phyloP scores from a whole-genome alignment of 2,113 vertebrate species.

The Siphamia tubifer region DNA sequence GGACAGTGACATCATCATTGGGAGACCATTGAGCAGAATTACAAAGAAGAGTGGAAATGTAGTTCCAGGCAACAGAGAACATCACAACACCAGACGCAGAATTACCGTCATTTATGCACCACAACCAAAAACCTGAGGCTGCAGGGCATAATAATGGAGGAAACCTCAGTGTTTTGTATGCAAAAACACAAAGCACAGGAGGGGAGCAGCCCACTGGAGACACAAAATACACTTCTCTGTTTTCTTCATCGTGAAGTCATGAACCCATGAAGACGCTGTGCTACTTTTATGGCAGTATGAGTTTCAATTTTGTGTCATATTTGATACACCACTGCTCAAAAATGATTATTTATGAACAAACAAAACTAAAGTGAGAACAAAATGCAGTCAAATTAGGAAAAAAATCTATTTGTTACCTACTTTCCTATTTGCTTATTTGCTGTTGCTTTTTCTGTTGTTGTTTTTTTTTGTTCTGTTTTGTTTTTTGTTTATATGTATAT shows the following conservation, averaged over 20 bases:
- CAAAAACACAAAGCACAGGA: not conserved
- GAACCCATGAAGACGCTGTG: not conserved
- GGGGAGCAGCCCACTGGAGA: not conserved
- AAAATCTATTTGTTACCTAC: too few species aligned
- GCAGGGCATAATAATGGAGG: not conserved
- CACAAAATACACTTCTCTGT: not conserved
- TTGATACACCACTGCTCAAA: too few species aligned
- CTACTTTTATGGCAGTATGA: too few species aligned
- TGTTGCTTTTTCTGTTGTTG: too few species aligned
- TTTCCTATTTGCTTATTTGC: too few species aligned
- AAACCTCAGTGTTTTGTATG: too few species aligned
- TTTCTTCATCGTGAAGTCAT: constrained; percentile 8
- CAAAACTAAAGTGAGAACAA: too few species aligned
- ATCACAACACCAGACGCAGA: constrained; percentile 10
- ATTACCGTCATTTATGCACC: constrained; percentile 10
- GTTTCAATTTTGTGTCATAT: too few species aligned
- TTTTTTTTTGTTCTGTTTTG: too few species aligned
- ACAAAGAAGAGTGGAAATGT: constrained; percentile 37
- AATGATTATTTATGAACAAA: too few species aligned
- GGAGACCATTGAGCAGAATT: constrained; percentile 31
- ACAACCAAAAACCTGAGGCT: not conserved
- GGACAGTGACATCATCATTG: constrained; percentile 59
- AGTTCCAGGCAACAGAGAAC: constrained; percentile 8
- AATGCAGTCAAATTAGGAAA: too few species aligned
- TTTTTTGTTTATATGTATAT: too few species aligned